These are phyloP conservation scores for Stegana nigrithorax DNA, from an alignment of 2,888 invertebrate species.

Conservation along the genomic window DNA sequence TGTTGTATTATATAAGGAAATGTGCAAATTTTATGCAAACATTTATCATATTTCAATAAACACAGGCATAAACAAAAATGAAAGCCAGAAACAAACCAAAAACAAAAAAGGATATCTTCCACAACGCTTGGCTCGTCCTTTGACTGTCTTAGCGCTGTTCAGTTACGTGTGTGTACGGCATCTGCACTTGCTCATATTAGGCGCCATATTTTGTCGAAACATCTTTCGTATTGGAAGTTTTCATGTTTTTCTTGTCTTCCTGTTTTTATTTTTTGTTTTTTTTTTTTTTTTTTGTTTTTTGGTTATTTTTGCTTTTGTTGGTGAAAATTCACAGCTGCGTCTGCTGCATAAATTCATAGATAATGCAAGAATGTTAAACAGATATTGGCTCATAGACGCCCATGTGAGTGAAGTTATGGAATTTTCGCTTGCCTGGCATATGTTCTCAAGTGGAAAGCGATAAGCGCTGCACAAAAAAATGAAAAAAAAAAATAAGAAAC, in stretches of 20 bases:
- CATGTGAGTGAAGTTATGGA: no score
- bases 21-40: constrained; percentile 13
- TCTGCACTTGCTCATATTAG: background rate
- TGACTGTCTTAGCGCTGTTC: background rate
- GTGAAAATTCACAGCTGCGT: background rate
- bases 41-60: constrained; percentile 11
- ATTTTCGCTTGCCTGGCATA: no score
- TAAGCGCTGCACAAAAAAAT: no score
- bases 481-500: no score
- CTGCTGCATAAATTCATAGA: constrained; percentile 13
- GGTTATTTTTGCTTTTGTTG: background rate
- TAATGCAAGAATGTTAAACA: background rate
- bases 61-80: no score
- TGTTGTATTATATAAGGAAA: background rate
- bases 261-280: background rate
- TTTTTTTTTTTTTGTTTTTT: background rate
- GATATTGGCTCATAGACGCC: constrained; percentile 4
- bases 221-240: constrained; percentile 3
- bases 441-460: no score
- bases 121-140: background rate
- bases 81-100: no score
- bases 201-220: constrained; percentile 10
- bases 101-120: no score
- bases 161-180: background rate
- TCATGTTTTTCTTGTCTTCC: background rate